Evolutionary conservation across 2,113 vertebrate genomes (phyloP).

Genomic region (Syngnathus scovelli): DNA sequence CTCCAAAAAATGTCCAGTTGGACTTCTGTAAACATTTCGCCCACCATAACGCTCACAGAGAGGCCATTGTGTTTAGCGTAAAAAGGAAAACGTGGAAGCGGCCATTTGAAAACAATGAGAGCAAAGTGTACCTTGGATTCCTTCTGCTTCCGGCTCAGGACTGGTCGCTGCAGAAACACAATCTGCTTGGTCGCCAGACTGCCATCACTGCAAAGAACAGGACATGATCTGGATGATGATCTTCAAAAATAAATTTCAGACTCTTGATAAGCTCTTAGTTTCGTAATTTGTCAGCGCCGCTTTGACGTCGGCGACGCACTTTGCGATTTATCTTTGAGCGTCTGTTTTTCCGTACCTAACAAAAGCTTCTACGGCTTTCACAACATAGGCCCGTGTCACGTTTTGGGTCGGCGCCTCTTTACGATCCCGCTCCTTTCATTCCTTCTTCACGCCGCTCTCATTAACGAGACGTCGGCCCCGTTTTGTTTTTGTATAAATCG

Average conservation of each 20-base stretch:
- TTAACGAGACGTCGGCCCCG: conserved; percentile 10
- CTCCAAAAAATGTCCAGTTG: conserved; percentile 13
- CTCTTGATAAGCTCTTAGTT: conserved; percentile 6
- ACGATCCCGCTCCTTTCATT: conserved; percentile 14
- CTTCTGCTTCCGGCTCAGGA: conserved; percentile 86
- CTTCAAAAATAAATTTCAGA: background rate
- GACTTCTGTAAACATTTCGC: conserved; percentile 23
- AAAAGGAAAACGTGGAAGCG: conserved; percentile 37
- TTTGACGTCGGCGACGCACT: background rate
- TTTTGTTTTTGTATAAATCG: conserved; percentile 12
- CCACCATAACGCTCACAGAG: conserved; percentile 17
- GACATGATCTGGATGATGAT: background rate
- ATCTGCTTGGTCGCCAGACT: conserved; percentile 95
- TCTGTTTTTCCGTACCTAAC: conserved; percentile 15
- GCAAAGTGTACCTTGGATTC: conserved; percentile 83
- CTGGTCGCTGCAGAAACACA: conserved; percentile 94
- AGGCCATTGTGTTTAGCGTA: conserved; percentile 12
- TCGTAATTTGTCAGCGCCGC: conserved; percentile 23
- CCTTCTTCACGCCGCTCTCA: conserved; percentile 4
- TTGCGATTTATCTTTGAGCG: conserved; percentile 1
- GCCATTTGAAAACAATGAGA: conserved; percentile 23
- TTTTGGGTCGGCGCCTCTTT: conserved; percentile 18
- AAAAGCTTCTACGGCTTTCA: conserved; percentile 42
- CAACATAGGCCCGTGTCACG: conserved; percentile 31
- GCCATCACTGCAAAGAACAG: conserved; percentile 76